Evolutionary conservation across 2,888 invertebrate species (phyloP), one percentile per base, ranked within the genome.

Genomic region (Liposcelis brunnea): DNA sequence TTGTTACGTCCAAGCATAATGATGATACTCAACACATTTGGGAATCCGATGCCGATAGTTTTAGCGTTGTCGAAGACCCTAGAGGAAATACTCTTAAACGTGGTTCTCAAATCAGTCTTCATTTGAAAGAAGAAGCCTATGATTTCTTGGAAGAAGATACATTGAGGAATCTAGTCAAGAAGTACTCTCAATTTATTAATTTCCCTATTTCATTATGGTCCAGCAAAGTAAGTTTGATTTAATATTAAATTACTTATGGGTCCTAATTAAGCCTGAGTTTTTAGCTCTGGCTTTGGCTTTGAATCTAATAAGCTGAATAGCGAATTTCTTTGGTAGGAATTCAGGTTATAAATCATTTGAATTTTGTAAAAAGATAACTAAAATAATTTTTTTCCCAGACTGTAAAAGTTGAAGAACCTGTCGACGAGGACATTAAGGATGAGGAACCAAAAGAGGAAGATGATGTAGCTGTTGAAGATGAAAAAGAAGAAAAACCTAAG

Each of bases 121-220:
- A 90, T 60, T 66, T 98, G 64, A 98, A 99, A 68, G 90, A 97
- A 55, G 98, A 98, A 69, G 94, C 97, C 18, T 74, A 80, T 53
- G 97, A 97, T 68, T 98, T 86, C 71, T 67, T 97, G 58, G 94
- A 98, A 65, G 75, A 84, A 52, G 83, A 87, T 58, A 91, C 91
- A 1, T 74, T 98, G 54, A 81, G 81, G 56, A 79, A 80, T 55
- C 72, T 98, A 49, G 84, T 99, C 50, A 85, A 84, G 67, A 98
- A 97, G 66, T 99, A 98, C 68, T 94, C 94, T 6, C 97, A 99
- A 69, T 98, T 99, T 68, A 99, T 99, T 63, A 98, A 95, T 67
- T 99, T 98, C 75, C 89, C 91, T 49, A 98, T 99, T 62, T 83
- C 83, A 65, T 66, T 98, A 62, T 98, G 95, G 95, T 76, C 82